These are phyloP conservation scores for Trachelus stipa DNA, from an alignment of 2,888 invertebrate genomes.

Conservation along the genomic window DNA sequence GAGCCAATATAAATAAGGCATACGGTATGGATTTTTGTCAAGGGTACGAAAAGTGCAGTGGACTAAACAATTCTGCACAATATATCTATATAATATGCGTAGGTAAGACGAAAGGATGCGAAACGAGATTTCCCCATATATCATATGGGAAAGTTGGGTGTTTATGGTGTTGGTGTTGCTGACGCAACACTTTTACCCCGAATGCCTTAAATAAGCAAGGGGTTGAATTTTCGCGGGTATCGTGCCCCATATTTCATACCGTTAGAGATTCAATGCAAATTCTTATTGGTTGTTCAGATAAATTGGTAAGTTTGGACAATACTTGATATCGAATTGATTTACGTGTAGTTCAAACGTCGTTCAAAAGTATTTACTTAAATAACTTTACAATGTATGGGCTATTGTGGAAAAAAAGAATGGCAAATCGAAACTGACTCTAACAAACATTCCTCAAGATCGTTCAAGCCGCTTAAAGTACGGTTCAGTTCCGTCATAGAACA, in stretches of 20 bases:
- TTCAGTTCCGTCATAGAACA: neutral
- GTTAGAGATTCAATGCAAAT: neutral
- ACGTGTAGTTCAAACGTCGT: neutral
- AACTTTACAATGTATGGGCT: neutral
- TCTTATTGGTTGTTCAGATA: neutral
- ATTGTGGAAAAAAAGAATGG: neutral
- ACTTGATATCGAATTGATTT: neutral
- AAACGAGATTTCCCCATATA: neutral
- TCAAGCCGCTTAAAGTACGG: neutral
- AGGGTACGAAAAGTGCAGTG: neutral
- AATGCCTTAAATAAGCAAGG: neutral
- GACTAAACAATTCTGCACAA: neutral
- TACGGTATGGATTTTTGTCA: neutral
- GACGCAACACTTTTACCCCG: neutral
- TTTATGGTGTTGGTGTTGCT: neutral
- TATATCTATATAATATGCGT: no score
- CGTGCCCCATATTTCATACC: neutral
- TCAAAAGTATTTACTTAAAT: neutral
- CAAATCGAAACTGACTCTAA: neutral
- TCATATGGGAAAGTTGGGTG: neutral
- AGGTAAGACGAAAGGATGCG: no score
- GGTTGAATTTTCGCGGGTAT: neutral
- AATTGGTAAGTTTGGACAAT: neutral
- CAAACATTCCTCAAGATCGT: neutral
- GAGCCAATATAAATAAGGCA: neutral